These are phyloP conservation scores for Salvelinus namaycush DNA, from an alignment of 2,113 vertebrate species.

Conservation along the genomic window DNA sequence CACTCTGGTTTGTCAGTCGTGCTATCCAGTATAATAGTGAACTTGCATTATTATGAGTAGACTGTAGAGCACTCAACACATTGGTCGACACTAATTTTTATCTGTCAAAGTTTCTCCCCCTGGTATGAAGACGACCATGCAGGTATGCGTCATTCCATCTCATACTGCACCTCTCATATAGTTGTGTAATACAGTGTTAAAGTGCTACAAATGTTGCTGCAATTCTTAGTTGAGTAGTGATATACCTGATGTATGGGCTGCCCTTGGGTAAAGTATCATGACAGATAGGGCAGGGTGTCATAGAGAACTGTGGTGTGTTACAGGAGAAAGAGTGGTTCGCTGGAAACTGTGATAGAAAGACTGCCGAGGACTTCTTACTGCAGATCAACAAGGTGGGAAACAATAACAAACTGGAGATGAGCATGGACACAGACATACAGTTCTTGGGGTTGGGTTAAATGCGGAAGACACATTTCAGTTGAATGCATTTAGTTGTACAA, in stretches of 20 bases:
- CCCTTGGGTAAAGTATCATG: background rate
- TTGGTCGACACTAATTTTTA: background rate
- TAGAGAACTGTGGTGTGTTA: slow-evolving; percentile 12
- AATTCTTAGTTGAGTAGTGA: background rate
- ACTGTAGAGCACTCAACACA: background rate
- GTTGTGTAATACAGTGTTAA: too few relatives aligned
- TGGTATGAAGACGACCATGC: slow-evolving; percentile 33
- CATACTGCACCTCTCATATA: background rate
- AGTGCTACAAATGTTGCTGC: background rate
- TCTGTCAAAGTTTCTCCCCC: slow-evolving; percentile 37
- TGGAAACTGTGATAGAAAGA: slow-evolving; percentile 74
- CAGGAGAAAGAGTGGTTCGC: slow-evolving; percentile 80
- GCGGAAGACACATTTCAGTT: too few relatives aligned
- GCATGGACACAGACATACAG: too few relatives aligned
- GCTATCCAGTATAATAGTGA: background rate
- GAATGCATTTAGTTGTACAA: too few relatives aligned
- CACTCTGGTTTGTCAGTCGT: background rate
- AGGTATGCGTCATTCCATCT: slow-evolving; percentile 35
- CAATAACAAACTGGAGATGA: too few relatives aligned
- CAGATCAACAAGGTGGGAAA: slow-evolving; percentile 70
- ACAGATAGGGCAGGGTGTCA: background rate
- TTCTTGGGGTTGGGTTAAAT: too few relatives aligned
- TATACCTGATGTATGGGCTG: background rate
- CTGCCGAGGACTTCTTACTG: slow-evolving; percentile 74
- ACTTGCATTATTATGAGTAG: slow-evolving; percentile 6